Evolutionary conservation across 2,888 invertebrate genomes (phyloP).

Genomic region (Macrophya alboannulata): DNA sequence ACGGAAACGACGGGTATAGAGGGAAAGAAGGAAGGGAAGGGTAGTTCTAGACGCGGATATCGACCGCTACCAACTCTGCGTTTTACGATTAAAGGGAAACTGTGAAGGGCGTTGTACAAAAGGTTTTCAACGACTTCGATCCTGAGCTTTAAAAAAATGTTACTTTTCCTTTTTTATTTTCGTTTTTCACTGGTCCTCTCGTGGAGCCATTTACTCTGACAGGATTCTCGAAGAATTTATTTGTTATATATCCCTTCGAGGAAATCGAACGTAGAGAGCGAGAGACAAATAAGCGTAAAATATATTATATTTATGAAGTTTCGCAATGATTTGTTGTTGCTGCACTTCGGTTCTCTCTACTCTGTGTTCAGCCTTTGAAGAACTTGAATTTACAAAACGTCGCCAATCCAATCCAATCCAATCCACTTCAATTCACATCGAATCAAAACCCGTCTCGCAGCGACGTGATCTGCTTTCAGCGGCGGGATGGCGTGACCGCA

Average conservation of each 20-base stretch:
- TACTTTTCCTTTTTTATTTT: neutral
- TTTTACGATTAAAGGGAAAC: constrained; percentile 38
- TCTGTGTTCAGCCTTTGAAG: neutral
- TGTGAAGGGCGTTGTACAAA: neutral
- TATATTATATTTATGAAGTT: neutral
- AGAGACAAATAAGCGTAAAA: too few relatives aligned
- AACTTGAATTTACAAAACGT: constrained; percentile 42
- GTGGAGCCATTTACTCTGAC: too few relatives aligned
- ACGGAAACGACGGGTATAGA: neutral
- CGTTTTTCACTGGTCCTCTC: too few relatives aligned
- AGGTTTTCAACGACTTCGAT: neutral
- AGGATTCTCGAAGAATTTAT: too few relatives aligned
- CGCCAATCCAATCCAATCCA: constrained; percentile 19
- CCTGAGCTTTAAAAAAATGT: constrained; percentile 23
- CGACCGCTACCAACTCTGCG: constrained; percentile 27
- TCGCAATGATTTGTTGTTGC: neutral
- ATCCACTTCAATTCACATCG: neutral
- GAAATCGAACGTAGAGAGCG: too few relatives aligned
- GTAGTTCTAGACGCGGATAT: constrained; percentile 53
- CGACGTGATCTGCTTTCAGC: constrained; percentile 41
- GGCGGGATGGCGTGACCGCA: constrained; percentile 58
- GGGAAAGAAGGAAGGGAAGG: constrained; percentile 37
- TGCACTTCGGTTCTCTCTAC: neutral
- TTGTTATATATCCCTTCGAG: too few relatives aligned
- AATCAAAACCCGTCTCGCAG: constrained; percentile 27